Base-by-base conservation (phyloP, 2,113 vertebrate species). In the Saimiri boliviensis region DNA sequence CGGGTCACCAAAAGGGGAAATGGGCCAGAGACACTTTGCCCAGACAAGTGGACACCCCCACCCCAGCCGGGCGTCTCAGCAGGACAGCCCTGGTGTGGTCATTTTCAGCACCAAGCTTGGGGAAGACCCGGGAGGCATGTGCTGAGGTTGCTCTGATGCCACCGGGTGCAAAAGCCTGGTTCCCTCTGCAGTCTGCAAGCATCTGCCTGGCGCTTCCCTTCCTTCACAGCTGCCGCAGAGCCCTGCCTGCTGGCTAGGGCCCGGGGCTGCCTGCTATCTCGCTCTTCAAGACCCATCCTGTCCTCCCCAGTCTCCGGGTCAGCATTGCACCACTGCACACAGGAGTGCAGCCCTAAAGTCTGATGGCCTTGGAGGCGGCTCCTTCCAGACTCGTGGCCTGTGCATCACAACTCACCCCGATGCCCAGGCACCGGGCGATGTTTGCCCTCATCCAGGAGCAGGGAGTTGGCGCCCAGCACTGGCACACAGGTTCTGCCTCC, bases 71-170 rank as follows among this genome's bases (percentile, higher is more conserved):
- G 40, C 3, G 0, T 12, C 68, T 14, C 21, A 1, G 40, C 21
- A 5, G 21, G 63, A 4, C 32, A 77, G 20, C 13, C 30, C 20
- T 70, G 13, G 0, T 32, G 0, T 5, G 2, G 30, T 1, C 25
- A 7, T 25, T 19, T 42, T 12, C 20, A 11, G 3, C 32, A 54
- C 6, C 2, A 16, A 47, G 17, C 17, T 19, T 42, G 5, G 12
- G 32, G 19, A 37, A 30, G 45, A 63, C 12, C 30, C 12, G 2
- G 4, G 49, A 40, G 13, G n/a, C 21, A 2, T 1, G 70, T 45
- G 52, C 56, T 32, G 40, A 30, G 54, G 5, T 68, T 14, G 8
- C 47, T 0, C 0, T 0, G n/a, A 23, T 0, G 8, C 25, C 3
- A 1, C n/a, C 3, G 12, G 49, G 42, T 30, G n/a, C n/a, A 4